A percentile compares a stretch with the other conserved stretches of the same genome.
Evolutionary conservation across 2,113 vertebrate species (phyloP).

Genomic region (Podarcis muralis): DNA sequence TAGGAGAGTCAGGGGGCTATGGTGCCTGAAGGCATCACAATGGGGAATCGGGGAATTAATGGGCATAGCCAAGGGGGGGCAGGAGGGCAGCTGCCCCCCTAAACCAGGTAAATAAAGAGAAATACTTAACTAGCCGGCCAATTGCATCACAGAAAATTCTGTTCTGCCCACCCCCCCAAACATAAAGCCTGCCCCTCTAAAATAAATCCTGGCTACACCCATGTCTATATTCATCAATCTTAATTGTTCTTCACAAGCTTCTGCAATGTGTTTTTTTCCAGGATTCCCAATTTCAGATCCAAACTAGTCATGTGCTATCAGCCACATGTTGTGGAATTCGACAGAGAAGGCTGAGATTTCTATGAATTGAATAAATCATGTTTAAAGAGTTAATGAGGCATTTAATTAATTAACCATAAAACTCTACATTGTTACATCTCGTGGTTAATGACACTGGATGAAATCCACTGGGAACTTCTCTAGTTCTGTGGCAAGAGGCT

Average conservation of each 20-base stretch:
- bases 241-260: conserved; percentile 1
- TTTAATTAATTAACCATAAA: conserved; percentile 86
- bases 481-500: conserved; percentile 11
- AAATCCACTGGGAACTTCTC: conserved; percentile 27
- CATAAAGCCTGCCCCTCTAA: too few species aligned
- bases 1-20: too few species aligned
- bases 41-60: too few species aligned
- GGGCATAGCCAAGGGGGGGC: too few species aligned
- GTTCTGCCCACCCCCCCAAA: too few species aligned
- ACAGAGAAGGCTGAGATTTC: conserved; percentile 72
- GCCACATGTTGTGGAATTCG: conserved; percentile 61
- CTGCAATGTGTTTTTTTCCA: neutral
- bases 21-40: too few species aligned
- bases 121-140: neutral
- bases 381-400: conserved; percentile 83
- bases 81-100: too few species aligned
- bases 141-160: too few species aligned
- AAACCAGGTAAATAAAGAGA: too few species aligned
- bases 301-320: conserved; percentile 7
- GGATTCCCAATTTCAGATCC: neutral
- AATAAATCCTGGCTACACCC: conserved; percentile 19
- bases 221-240: conserved; percentile 8
- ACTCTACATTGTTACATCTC: conserved; percentile 81
- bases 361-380: conserved; percentile 82
- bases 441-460: conserved; percentile 74